Base-by-base conservation (phyloP, 2,888 invertebrate genomes). In the Drosophila greeni region DNA sequence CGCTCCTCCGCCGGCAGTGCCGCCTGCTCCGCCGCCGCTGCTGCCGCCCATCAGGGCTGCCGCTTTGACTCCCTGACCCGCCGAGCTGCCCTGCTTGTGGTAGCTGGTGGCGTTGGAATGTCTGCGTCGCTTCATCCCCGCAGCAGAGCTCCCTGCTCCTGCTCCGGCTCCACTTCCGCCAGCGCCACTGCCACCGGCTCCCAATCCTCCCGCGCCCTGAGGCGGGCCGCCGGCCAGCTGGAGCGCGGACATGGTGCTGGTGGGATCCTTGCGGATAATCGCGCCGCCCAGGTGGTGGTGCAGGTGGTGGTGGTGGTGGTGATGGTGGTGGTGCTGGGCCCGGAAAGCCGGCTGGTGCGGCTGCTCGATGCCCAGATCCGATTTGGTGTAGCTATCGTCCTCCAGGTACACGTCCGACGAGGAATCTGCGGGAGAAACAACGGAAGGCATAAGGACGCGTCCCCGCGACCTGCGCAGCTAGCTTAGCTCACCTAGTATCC, bases 221-320 rank as follows among this genome's bases (percentile, higher is more conserved):
- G 64, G 51, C 5, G 72, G 72, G 3, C 72, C 74, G 14, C 91
- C 86, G 1, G 91, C 91, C 64, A 92, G 85, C 76, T 92, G 92
- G 66, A 92, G 89, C 0, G 92, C 92, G 0, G 92, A 92, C 92
- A 91, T 92, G 31, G 91, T 92, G 34, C 92, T 92, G 73, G 90
- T 92, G 2, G 91, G 91, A 86, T 92, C 92, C 66, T 92, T 89
- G 64, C 92, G 88, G 89, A 91, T 91, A 26, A 90, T 90, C 5
- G 90, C 90, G 24, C 61, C 71, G 11, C 74, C 74, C 24, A 79
- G 52, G 36, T 82, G 80, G 62, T 82, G 80, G 16, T 69, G 77
- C 62, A 72, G 75, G 45, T 72, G 85, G 53, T 74, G 75, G 29
- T 73, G 74, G 52, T 70, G 69, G 23, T 65, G 57, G 7, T 69